phyloP scores from a whole-genome alignment of 2,888 invertebrate genomes.

The Nematopogon swammerdamellus region DNA sequence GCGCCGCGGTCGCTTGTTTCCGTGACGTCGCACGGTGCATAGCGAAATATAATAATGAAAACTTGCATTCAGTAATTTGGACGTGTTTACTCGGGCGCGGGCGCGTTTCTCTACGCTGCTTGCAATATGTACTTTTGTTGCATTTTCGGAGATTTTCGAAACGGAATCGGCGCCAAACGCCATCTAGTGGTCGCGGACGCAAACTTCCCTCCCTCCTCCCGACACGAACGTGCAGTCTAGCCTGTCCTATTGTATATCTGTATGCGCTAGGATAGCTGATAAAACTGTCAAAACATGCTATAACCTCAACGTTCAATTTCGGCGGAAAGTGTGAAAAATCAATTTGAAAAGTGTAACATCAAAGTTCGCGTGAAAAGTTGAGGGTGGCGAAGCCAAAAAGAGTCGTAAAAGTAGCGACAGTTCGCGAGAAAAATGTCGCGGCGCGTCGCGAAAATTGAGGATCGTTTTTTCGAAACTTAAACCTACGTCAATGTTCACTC shows the following conservation, averaged over 20 bases:
- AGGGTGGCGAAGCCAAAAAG: no score
- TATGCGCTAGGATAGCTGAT: not conserved
- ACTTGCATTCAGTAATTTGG: slow-evolving; percentile 54
- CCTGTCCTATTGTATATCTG: not conserved
- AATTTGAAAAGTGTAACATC: no score
- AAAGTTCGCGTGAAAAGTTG: no score
- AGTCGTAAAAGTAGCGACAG: no score
- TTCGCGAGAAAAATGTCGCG: no score
- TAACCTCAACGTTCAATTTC: not conserved
- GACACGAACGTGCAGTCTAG: no score
- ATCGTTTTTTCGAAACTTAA: slow-evolving; percentile 45
- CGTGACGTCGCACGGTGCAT: slow-evolving; percentile 50
- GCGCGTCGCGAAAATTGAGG: slow-evolving; percentile 33
- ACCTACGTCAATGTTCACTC: slow-evolving; percentile 52
- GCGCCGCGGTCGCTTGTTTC: slow-evolving; percentile 33
- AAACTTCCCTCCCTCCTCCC: no score
- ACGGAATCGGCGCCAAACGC: slow-evolving; percentile 25
- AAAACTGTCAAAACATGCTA: not conserved
- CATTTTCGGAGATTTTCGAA: slow-evolving; percentile 10
- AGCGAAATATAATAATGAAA: slow-evolving; percentile 53
- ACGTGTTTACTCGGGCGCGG: slow-evolving; percentile 50
- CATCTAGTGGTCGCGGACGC: slow-evolving; percentile 19
- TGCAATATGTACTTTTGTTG: slow-evolving; percentile 15
- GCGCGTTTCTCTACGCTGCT: slow-evolving; percentile 36
- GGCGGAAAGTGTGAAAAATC: no score